Evolutionary conservation across 2,797 vertebrate species (phyloP), one percentile per base, ranked within the genome.

Genomic region (Phalloptychus januarius): DNA sequence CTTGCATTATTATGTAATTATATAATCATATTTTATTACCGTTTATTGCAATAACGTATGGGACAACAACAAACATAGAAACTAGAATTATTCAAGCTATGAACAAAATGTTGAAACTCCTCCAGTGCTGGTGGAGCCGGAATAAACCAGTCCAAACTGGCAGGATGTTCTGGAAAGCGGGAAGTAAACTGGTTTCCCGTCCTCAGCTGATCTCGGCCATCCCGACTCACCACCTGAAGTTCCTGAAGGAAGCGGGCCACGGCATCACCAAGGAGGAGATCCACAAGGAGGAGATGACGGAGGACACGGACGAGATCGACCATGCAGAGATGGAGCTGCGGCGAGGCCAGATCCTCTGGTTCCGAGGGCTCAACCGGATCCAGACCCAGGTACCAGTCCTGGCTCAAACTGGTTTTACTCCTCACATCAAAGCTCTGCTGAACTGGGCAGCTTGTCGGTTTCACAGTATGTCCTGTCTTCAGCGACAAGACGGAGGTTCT

Each of bases 351-450:
- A 97, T 99, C 94, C 96, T 99, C 71, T 99, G 98, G 98, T 99
- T 99, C 96, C 92, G 98, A 89, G 98, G 98, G n/a, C 96, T 99
- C 89, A 99, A 98, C 95, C 97, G 98, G 80, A 99, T 99, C 95
- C 98, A 99, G 95, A 99, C 98, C 1, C 98, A 99, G 98, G 98
- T 99, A 98, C 50, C 8, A 8, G 28, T 61, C 56, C 54, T 23
- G 4, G 12, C 28, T 36, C 10, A 56, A 28, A 56, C 11, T 36
- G 33, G 5, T 33, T 61, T 36, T 36, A 36, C 33, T 63, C 61
- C 33, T 36, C 18, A 5, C 33, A 56, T 56, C 56, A 65, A 38
- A 65, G 33, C 63, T 38, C 18, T 65, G 18, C 16, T 50, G 46
- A 20, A 50, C 46, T 50, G 46, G 46, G 46, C 46, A 48, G 5